Evolutionary conservation across 30 jellyfish, hydroid and myxozoan genomes (phyloP), one percentile per base, ranked within the genome.

Genomic region (Aurelia sp.): DNA sequence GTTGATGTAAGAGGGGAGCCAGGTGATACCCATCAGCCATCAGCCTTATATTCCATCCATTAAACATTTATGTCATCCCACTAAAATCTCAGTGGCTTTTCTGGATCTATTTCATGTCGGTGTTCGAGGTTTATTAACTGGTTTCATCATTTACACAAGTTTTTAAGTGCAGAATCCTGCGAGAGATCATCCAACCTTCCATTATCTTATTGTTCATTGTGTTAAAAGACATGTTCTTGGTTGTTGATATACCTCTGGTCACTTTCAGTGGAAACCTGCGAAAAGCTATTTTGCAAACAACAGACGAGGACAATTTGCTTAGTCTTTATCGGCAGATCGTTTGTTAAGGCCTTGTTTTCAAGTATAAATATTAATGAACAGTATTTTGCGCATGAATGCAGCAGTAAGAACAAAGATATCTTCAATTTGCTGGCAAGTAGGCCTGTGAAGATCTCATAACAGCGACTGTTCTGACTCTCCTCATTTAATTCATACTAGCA

Each of bases 261-360:
- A 76, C 23, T 76, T 76, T 62, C 66, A 62, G 73, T 76, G 76
- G 66, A 66, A 76, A 17, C 73, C 66, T 48, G 76, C 40, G 66
- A 51, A 76, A 16, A 31, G 55, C 55, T 82, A 58, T 66, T 82
- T 82, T 69, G 71, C 79, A 71, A 74, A 71, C 91, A 82, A 82
- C 85, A 78, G 91, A 62, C 72, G 66, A 44, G 30, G 93, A 84
- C 93, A 74, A 73, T 84, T 64, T 84, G 85, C 87, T 41, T 53
- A 51, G 87, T 71, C 70, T 52, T 59, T 82, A 82, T 82, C 44
- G 86, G 66, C 60, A 73, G 77, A 71, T 84, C 87, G 87, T 73
- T 84, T 73, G 93, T 84, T 61, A 62, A 53, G 66, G 75, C 93
- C 67, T 59, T 84, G 93, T 66, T 82, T 61, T 65, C 70, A 72